These are phyloP conservation scores for Peromyscus eremicus DNA, from an alignment of 2,797 vertebrate genomes.

Conservation along the genomic window DNA sequence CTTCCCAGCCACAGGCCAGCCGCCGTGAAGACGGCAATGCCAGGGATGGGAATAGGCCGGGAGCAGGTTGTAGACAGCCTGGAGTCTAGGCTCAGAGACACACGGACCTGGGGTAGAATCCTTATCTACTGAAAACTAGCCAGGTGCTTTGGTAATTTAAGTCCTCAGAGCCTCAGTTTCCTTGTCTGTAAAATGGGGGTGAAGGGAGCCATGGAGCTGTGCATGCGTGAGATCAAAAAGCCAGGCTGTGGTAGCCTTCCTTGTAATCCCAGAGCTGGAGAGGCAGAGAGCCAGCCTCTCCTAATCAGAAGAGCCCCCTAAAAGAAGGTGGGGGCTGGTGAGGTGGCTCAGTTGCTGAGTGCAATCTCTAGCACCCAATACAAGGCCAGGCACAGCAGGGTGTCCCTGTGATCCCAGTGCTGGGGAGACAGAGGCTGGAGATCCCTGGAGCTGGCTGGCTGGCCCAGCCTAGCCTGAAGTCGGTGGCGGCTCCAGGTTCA, in stretches of 20 bases:
- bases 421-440: background rate
- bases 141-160: background rate
- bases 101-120: background rate
- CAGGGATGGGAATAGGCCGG: too few species aligned
- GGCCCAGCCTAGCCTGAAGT: background rate
- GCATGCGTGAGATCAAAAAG: background rate
- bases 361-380: background rate
- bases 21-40: accelerated
- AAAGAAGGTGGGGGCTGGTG: background rate
- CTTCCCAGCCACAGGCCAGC: background rate
- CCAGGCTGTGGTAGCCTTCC: background rate
- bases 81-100: background rate
- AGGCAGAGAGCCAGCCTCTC: background rate
- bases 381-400: background rate
- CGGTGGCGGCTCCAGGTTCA: background rate
- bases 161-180: background rate
- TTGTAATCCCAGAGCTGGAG: too few species aligned
- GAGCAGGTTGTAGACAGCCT: accelerated
- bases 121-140: too few species aligned
- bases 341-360: background rate
- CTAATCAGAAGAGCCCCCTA: background rate
- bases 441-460: background rate
- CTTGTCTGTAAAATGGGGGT: background rate
- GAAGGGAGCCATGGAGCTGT: background rate
- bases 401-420: too few species aligned